Evolutionary conservation across 1,140 invertebrate genomes (phyloP).

Genomic region (Chrysomallon squamiferum): DNA sequence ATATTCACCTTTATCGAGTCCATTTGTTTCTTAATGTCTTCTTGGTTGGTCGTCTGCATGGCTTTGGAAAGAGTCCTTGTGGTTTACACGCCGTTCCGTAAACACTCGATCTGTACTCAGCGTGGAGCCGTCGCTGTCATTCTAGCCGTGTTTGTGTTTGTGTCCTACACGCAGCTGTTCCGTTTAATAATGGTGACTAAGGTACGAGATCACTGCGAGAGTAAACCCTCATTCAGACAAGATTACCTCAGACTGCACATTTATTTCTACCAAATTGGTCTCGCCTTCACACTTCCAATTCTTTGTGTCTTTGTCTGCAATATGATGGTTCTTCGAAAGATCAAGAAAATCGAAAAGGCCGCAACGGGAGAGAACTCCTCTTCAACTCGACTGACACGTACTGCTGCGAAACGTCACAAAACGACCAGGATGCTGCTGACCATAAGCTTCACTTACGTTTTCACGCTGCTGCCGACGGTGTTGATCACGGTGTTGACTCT

Average conservation of each 20-base stretch:
- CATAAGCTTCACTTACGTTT: slow-evolving; percentile 50
- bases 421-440: slow-evolving; percentile 54
- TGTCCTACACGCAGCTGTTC: slow-evolving; percentile 43
- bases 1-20: slow-evolving; percentile 35
- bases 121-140: slow-evolving; percentile 36
- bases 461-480: slow-evolving; percentile 48
- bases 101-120: slow-evolving; percentile 31
- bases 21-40: slow-evolving; percentile 45
- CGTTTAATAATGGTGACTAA: slow-evolving; percentile 11
- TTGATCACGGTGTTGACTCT: slow-evolving; percentile 38
- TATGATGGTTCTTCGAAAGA: slow-evolving; percentile 37
- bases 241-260: slow-evolving; percentile 35
- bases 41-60: slow-evolving; percentile 52
- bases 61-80: slow-evolving; percentile 49
- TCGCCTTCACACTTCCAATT: slow-evolving; percentile 35
- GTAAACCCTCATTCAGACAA: slow-evolving; percentile 1
- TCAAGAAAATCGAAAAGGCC: slow-evolving; percentile 24
- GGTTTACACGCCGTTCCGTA: slow-evolving; percentile 45
- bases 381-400: slow-evolving; percentile 12
- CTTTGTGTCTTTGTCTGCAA: slow-evolving; percentile 38
- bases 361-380: slow-evolving; percentile 25
- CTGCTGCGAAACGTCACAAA: slow-evolving; percentile 30
- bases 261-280: slow-evolving; percentile 38
- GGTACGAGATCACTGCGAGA: slow-evolving; percentile 16
- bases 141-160: slow-evolving; percentile 30